Evolutionary conservation across 2,113 vertebrate genomes (phyloP).

Genomic region (Lampris megalopsis): DNA sequence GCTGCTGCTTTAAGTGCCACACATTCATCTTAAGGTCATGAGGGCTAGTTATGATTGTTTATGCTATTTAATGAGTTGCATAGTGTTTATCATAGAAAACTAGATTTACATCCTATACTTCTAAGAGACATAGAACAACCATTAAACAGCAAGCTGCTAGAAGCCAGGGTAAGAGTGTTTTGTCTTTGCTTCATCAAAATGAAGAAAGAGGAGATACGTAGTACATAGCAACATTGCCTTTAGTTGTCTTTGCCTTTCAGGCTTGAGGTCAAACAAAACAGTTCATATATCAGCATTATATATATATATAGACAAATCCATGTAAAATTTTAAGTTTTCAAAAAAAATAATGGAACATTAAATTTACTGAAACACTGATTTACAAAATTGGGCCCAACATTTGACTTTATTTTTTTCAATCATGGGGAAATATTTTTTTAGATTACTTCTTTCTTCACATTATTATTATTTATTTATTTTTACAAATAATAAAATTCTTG

Average conservation of each 20-base stretch:
- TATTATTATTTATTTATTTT: not conserved
- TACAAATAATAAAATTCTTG: constrained; percentile 4
- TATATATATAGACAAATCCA: constrained; percentile 13
- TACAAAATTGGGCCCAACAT: no score
- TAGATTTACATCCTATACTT: constrained; percentile 64
- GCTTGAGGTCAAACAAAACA: constrained; percentile 29
- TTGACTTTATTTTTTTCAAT: no score
- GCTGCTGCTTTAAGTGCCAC: constrained; percentile 79
- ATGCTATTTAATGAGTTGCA: constrained; percentile 68
- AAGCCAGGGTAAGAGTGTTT: constrained; percentile 31
- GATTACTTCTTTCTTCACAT: no score
- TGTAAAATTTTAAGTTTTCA: not conserved
- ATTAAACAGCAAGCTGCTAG: constrained; percentile 28
- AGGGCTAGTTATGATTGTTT: constrained; percentile 72
- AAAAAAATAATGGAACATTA: not conserved
- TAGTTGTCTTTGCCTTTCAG: constrained; percentile 32
- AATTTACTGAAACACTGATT: no score
- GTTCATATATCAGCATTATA: constrained; percentile 20
- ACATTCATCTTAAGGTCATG: constrained; percentile 75
- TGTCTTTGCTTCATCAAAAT: constrained; percentile 35
- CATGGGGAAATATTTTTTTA: no score
- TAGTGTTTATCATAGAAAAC: constrained; percentile 61
- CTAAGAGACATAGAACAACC: constrained; percentile 42
- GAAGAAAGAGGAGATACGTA: constrained; percentile 43
- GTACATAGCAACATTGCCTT: constrained; percentile 24